These are phyloP conservation scores for Ferrisia virgata DNA, from an alignment of 2,888 invertebrate genomes.

Conservation along the genomic window DNA sequence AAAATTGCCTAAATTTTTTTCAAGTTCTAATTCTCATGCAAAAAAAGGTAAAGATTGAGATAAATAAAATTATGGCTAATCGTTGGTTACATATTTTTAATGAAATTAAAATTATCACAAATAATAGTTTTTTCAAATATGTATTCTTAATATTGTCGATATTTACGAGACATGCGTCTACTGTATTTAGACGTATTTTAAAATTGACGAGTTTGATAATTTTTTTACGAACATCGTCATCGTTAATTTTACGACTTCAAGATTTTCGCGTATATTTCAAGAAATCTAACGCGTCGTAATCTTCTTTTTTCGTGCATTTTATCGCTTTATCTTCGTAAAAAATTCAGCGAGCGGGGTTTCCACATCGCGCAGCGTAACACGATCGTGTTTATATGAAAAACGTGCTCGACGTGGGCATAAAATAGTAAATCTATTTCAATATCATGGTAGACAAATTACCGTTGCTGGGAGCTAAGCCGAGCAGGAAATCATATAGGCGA, in stretches of 20 bases:
- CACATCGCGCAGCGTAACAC: neutral
- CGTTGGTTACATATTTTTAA: no score
- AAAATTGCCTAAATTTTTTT: no score
- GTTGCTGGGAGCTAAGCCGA: neutral
- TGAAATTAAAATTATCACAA: no score
- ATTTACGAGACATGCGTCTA: neutral
- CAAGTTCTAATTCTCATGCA: no score
- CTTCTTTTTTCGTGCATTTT: neutral
- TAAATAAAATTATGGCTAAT: no score
- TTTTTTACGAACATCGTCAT: neutral
- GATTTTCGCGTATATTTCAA: neutral
- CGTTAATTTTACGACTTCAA: neutral
- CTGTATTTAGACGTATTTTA: neutral
- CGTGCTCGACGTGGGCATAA: conserved; percentile 7
- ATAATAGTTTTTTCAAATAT: no score
- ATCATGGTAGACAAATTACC: neutral
- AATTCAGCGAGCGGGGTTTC: neutral
- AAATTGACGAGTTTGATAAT: neutral
- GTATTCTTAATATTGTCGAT: no score
- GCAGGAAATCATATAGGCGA: neutral
- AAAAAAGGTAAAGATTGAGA: no score
- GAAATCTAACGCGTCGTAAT: neutral
- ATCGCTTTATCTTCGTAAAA: neutral
- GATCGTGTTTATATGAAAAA: neutral
- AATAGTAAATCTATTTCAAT: conserved; percentile 15